Conservation (phyloP, 1,140 invertebrate genomes). For the Helicoverpa armigera region DNA sequence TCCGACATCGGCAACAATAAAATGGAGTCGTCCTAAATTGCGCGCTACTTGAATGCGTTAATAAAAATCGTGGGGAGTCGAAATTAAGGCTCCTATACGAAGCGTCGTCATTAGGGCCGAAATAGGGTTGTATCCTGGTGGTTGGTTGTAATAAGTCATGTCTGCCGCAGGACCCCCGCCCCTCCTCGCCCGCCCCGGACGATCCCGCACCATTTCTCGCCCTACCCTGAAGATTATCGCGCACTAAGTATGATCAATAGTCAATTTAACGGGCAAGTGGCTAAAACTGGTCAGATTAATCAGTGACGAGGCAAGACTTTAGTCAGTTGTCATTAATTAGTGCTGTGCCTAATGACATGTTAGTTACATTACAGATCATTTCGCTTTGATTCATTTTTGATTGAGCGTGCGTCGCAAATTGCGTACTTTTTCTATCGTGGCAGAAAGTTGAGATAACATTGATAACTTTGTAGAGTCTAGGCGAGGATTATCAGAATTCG, state of each 20-base stretch:
- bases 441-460: not conserved
- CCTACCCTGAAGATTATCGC: constrained; percentile 72
- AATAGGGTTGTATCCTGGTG: constrained; percentile 84
- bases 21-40: constrained; percentile 72
- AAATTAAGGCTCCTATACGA: constrained; percentile 82
- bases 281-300: constrained; percentile 66
- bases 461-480: not conserved
- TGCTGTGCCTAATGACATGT: constrained; percentile 35
- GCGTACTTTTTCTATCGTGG: not conserved
- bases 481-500: not conserved
- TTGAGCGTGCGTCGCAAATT: constrained; percentile 3
- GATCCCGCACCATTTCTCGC: constrained; percentile 69
- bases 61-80: constrained; percentile 84
- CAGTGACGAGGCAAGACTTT: constrained; percentile 51
- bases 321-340: constrained; percentile 52
- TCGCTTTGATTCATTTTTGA: constrained; percentile 7
- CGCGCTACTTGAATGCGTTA: constrained; percentile 77
- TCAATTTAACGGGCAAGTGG: constrained; percentile 75
- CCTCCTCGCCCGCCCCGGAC: constrained; percentile 54
- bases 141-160: constrained; percentile 83
- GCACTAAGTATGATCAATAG: constrained; percentile 80
- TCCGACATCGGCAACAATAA: constrained; percentile 65
- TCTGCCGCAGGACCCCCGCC: constrained; percentile 78
- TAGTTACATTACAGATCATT: constrained; percentile 6
- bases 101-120: constrained; percentile 82